A percentile compares a stretch with the other conserved stretches of the same genome.
Evolutionary conservation across 2,797 vertebrate species (phyloP).

Genomic region (Syngnathus acus): DNA sequence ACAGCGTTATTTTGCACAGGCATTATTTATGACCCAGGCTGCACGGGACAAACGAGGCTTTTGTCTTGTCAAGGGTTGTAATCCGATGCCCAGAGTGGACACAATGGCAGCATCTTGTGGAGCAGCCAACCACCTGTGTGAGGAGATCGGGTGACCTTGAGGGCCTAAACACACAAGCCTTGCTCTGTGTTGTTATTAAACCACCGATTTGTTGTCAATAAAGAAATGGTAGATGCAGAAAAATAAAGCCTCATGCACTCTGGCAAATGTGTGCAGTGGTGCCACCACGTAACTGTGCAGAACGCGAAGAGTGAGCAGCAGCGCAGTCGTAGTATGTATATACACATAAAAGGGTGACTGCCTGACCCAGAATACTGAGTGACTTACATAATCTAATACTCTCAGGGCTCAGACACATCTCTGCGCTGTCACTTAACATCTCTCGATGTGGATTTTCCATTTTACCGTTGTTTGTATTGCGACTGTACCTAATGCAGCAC

Average conservation of each 20-base stretch:
- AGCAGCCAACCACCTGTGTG: conserved; percentile 38
- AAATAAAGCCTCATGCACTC: neutral
- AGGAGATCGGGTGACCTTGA: conserved; percentile 6
- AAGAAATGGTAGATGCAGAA: neutral
- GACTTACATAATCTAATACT: conserved; percentile 62
- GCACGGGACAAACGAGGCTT: conserved; percentile 22
- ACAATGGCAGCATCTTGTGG: conserved; percentile 46
- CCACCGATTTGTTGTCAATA: neutral
- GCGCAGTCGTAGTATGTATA: neutral
- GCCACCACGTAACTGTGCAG: no score
- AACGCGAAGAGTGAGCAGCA: no score
- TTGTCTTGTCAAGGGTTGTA: conserved; percentile 36
- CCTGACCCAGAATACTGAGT: conserved; percentile 59
- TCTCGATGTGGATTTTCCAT: conserved; percentile 6
- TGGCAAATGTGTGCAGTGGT: neutral
- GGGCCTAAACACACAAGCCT: neutral
- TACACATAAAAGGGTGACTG: conserved; percentile 20
- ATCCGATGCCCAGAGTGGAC: conserved; percentile 41
- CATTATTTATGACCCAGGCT: neutral
- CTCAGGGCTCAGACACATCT: conserved; percentile 48
- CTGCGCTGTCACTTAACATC: conserved; percentile 40
- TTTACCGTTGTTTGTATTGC: neutral
- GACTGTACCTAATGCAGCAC: neutral
- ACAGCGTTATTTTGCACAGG: neutral
- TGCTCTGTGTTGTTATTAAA: no score